Evolutionary conservation across 2,888 invertebrate species (phyloP), one percentile per base, ranked within the genome.

Genomic region (Gari tellinella): DNA sequence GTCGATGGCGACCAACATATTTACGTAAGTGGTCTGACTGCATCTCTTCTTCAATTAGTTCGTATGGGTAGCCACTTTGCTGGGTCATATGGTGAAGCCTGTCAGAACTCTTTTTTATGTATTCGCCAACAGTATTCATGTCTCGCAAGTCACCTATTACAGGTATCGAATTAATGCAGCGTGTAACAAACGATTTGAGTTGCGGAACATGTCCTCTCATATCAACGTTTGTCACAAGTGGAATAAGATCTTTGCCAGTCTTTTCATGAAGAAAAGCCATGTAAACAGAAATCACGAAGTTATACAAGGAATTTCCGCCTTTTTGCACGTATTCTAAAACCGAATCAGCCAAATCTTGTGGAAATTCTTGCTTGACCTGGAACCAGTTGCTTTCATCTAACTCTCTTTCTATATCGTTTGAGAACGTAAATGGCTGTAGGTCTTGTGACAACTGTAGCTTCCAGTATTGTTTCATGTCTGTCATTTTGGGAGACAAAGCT

Each of bases 191-290:
- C 2, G 49, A 49, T 31, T 62, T 53, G 21, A 73, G 45, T 46
- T 68, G 64, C 25, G 73, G 68, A 0, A 68, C 64, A 43, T 73
- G 73, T 15, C 53, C 55, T 56, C 73, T 63, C 73, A 73, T 63
- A 40, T 68, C 67, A 7, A 64, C 60, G 25, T 60, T 63, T 17
- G 73, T 73, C n/a, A 63, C 60, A 10, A 73, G 37, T 21, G 73
- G 63, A 21, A 73, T 63, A 12, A 56, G 38, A 5, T 53, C 46
- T 15, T 23, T 25, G 2, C 51, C 40, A n/a, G 65, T 66, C 19
- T 46, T 56, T 3, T 57, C 14, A 17, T 66, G 52, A 0, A 72
- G 49, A 8, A 46, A 23, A 1, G 45, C 43, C 48, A 57, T 56
- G 23, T 72, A 72, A 19, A 66, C 21, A 7, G 72, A 56, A 19